phyloP scores from a whole-genome alignment of 1,140 invertebrate species.

The Ectropis grisescens region DNA sequence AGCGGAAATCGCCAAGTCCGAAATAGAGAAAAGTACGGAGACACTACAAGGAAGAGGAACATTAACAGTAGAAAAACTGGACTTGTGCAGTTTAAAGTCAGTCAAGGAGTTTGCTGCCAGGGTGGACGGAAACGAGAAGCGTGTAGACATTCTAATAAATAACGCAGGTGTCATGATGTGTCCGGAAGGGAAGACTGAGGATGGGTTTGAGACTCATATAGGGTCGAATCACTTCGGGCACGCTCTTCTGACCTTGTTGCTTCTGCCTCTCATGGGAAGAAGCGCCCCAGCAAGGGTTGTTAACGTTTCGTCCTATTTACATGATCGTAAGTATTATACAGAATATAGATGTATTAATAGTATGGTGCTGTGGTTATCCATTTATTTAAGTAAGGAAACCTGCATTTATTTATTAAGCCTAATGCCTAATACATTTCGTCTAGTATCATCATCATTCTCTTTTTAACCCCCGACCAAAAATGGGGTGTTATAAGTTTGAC shows the following conservation, averaged over 20 bases:
- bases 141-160: constrained; percentile 78
- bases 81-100: constrained; percentile 82
- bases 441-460: too few species aligned
- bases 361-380: too few species aligned
- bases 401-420: too few species aligned
- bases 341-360: too few species aligned
- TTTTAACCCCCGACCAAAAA: too few species aligned
- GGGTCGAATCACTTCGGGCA: constrained; percentile 77
- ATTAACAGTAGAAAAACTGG: constrained; percentile 77
- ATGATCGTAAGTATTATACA: constrained; percentile 36
- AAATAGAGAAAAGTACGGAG: constrained; percentile 45
- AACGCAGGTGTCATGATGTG: constrained; percentile 77
- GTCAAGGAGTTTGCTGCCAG: constrained; percentile 75
- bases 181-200: constrained; percentile 64
- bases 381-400: too few species aligned
- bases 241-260: constrained; percentile 76
- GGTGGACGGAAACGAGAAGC: constrained; percentile 14
- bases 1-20: constrained; percentile 72
- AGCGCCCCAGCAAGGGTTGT: constrained; percentile 73
- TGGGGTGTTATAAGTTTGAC: too few species aligned
- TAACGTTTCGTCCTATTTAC: constrained; percentile 75
- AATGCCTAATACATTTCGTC: too few species aligned
- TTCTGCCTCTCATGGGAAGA: constrained; percentile 72
- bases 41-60: constrained; percentile 39
- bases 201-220: constrained; percentile 77